Percentiles rank a stretch among this genome's conserved stretches.
Evolutionary conservation across 2,888 invertebrate genomes (phyloP).

Genomic region (Rhingia rostrata): DNA sequence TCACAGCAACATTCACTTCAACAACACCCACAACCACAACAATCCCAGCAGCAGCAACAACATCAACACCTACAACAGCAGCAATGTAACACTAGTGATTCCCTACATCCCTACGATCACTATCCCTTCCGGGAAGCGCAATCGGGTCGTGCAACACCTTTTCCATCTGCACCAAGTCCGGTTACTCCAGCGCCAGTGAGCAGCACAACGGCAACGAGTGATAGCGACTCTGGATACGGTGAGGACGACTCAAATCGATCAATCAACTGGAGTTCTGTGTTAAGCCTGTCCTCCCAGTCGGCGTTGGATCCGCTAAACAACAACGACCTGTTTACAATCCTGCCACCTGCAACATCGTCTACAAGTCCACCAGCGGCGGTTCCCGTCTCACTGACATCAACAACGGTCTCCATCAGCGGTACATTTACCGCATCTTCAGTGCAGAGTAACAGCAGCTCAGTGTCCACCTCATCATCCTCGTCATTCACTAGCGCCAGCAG

Average conservation of each 20-base stretch:
- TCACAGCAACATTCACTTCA: constrained; percentile 78
- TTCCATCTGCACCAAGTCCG: constrained; percentile 82
- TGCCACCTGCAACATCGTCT: constrained; percentile 79
- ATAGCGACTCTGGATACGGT: constrained; percentile 90
- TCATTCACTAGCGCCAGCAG: constrained; percentile 48
- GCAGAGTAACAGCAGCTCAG: constrained; percentile 57
- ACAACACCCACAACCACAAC: constrained; percentile 77
- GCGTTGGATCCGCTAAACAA: constrained; percentile 92
- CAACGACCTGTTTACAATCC: constrained; percentile 87
- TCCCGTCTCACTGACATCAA: constrained; percentile 76
- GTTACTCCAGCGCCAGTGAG: constrained; percentile 50
- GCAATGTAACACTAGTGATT: constrained; percentile 63
- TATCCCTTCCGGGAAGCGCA: constrained; percentile 82
- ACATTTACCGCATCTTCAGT: constrained; percentile 78
- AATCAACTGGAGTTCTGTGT: constrained; percentile 96
- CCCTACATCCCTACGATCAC: constrained; percentile 82
- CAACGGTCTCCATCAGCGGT: constrained; percentile 79
- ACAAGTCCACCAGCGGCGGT: constrained; percentile 79
- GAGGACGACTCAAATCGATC: constrained; percentile 90
- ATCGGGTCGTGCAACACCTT: constrained; percentile 88
- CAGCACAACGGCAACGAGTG: constrained; percentile 79
- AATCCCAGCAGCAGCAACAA: constrained; percentile 78
- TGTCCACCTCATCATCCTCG: constrained; percentile 66
- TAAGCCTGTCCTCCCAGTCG: constrained; percentile 93
- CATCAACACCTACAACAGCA: constrained; percentile 69